Percentiles rank a stretch among this genome's conserved stretches.
Evolutionary conservation across 2,113 vertebrate genomes (phyloP).

Genomic region (Phyllopteryx taeniolatus): DNA sequence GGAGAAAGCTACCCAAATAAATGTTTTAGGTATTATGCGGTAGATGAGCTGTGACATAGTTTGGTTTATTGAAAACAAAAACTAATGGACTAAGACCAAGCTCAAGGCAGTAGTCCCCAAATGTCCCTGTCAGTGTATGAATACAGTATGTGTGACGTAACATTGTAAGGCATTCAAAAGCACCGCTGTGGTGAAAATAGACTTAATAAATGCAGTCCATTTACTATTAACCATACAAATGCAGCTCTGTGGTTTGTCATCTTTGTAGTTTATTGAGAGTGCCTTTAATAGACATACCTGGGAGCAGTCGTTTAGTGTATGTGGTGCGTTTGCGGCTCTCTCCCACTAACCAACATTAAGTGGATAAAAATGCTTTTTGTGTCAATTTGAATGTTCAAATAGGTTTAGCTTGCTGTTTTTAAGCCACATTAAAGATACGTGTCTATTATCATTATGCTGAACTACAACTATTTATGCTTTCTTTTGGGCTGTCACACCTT

Average conservation of each 20-base stretch:
- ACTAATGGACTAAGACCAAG: neutral
- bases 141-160: conserved; percentile 7
- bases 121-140: conserved; percentile 7
- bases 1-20: conserved; percentile 1
- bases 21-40: neutral
- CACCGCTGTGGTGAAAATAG: conserved; percentile 1
- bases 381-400: neutral
- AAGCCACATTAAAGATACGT: neutral
- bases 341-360: conserved; percentile 5
- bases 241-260: conserved; percentile 15
- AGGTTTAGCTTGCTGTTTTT: neutral
- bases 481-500: neutral
- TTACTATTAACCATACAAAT: conserved; percentile 10
- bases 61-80: neutral
- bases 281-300: neutral
- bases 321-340: conserved; percentile 17
- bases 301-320: conserved; percentile 12
- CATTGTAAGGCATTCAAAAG: conserved; percentile 1
- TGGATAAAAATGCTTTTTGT: conserved; percentile 12
- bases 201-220: conserved; percentile 5
- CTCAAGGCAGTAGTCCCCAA: neutral
- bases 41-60: neutral
- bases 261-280: conserved; percentile 2
- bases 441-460: neutral
- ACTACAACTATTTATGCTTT: neutral